Evolutionary conservation across 2,888 invertebrate species (phyloP), one percentile per base, ranked within the genome.

Genomic region (Microctonus brassicae): DNA sequence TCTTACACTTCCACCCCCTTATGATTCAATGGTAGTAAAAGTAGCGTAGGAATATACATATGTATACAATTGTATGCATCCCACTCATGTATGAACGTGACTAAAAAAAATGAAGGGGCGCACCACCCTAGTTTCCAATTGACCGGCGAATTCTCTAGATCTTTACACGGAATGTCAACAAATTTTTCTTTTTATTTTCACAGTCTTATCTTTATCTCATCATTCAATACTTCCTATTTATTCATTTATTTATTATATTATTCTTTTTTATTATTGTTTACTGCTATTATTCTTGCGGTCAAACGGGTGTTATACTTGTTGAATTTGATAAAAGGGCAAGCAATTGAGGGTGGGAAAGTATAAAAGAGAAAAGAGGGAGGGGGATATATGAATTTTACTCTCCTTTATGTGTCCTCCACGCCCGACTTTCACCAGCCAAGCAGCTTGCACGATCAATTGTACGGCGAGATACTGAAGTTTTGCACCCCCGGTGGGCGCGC

Each of bases 401-500:
- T 58, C 13, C n/a, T 17, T 58, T 42, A 2, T 33, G 17, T 29
- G 26, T 42, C 24, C 17, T 53, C 52, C 47, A 67, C 68, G 62
- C 61, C 64, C 64, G 71, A 69, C 47, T 42, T 68, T 34, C 24
- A 55, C 36, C 71, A 76, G 71, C 67, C 71, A 73, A 62, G 52
- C 60, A 47, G 60, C 67, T 65, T 72, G 75, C 67, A 63, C 73
- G 76, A 75, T 78, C 78, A 78, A 76, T 78, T 69, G 73, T 70
- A 75, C 73, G 71, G 58, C 69, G 75, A 75, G 65, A 73, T 64
- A 70, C 60, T 69, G 70, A 70, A 74, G 69, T 74, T 79, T 75
- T 79, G 82, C 84, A 82, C 81, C 83, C 84, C 80, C 83, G 82
- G 82, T 82, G 84, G 82, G 81, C 80, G 84, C 84, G 78, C 77